These are phyloP conservation scores for Scomber scombrus DNA, from an alignment of 2,113 vertebrate genomes.

Conservation along the genomic window DNA sequence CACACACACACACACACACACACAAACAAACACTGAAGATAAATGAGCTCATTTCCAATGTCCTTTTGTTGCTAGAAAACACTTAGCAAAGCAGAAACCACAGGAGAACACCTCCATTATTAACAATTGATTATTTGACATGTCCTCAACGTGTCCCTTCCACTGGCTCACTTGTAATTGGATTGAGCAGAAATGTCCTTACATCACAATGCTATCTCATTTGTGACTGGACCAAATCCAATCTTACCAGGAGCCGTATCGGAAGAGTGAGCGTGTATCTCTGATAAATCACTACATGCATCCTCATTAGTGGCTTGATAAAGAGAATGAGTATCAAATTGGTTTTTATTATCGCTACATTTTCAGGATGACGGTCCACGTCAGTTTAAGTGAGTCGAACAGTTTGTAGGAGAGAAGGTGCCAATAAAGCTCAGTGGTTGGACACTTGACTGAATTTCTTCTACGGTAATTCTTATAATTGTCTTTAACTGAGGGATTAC, in stretches of 20 bases:
- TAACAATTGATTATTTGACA: slow-evolving; percentile 33
- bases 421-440: neutral
- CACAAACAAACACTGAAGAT: slow-evolving; percentile 23
- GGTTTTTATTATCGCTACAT: neutral
- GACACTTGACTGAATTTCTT: neutral
- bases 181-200: slow-evolving; percentile 20
- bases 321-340: slow-evolving; percentile 3
- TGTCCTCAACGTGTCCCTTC: slow-evolving; percentile 43
- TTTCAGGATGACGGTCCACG: slow-evolving; percentile 5
- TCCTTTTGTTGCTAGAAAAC: slow-evolving; percentile 22
- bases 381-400: neutral
- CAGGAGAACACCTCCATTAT: slow-evolving; percentile 24
- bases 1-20: too few species aligned
- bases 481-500: neutral
- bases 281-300: slow-evolving; percentile 8
- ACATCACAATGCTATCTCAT: neutral
- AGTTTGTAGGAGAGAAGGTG: neutral
- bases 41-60: slow-evolving; percentile 38
- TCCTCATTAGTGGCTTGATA: slow-evolving; percentile 33
- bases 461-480: neutral
- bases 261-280: neutral
- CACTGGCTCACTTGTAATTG: slow-evolving; percentile 4
- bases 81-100: neutral
- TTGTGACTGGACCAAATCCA: neutral
- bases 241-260: neutral